Base-by-base conservation (phyloP, 2,797 vertebrate genomes). In the Diplodus sargus region DNA sequence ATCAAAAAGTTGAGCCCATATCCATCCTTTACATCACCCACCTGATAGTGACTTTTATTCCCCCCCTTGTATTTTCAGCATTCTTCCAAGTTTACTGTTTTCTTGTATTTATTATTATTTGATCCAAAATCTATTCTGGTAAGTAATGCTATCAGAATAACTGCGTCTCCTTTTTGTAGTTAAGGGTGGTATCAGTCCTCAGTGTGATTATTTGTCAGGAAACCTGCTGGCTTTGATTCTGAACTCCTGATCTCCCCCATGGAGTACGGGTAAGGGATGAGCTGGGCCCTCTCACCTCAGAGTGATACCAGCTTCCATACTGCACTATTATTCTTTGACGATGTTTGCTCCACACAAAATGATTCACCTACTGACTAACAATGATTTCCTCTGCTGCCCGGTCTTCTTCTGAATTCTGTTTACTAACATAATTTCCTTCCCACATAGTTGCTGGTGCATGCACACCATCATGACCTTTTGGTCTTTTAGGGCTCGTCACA, bases 201-300 rank as follows among this genome's bases (percentile, higher is more conserved):
- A 34, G 30, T 71, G 43, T 68, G 57, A 79, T 68, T 54, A 25
- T 49, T 45, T 22, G 47, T 45, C n/a, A 51, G 22, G 22, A 56
- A 52, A 56, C 70, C 67, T 78, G 52, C 65, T 22, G 48, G 64
- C 77, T 60, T 42, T 1, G 0, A 64, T 66, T 39, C 60, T 82
- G 76, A 82, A 47, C 67, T 78, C 42, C 42, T 69, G 65, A 59
- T 63, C 80, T 56, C 58, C 23, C 69, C 69, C 17, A 16, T 77
- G 70, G 59, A 78, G 74, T 15, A 5, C 47, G 0, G 43, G 20
- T 48, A 62, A 75, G 53, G 47, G 52, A 63, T 78, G 69, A 73
- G 56, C n/a, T 23, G 20, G 16, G 42, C 10, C 76, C 52, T 72
- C 63, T 89, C 76, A 81, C 60, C 78, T 82, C 66, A 11, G 47